A percentile compares a stretch with the other conserved stretches of the same genome.
These are phyloP conservation scores for Pteropus alecto DNA, from an alignment of 2,113 vertebrate genomes.

Conservation along the genomic window DNA sequence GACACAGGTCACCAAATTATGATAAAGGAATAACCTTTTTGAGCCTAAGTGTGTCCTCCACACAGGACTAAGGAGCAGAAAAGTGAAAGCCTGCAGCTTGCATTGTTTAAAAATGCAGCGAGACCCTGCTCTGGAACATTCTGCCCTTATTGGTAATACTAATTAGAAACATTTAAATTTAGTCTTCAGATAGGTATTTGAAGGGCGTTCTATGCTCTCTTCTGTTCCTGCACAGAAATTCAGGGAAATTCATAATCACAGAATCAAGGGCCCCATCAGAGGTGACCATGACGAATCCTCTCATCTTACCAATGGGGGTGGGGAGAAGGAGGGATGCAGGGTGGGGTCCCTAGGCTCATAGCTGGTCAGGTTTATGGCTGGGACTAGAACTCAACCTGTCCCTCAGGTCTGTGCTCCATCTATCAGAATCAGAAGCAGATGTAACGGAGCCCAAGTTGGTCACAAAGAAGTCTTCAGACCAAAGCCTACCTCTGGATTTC, in stretches of 20 bases:
- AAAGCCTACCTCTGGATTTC: background rate
- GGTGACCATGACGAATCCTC: background rate
- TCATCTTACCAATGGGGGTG: background rate
- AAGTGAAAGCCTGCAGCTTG: background rate
- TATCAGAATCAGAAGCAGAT: background rate
- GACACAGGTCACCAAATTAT: background rate
- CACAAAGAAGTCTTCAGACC: background rate
- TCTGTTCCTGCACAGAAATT: slow-evolving; percentile 7
- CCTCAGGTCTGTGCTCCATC: background rate
- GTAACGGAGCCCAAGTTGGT: background rate
- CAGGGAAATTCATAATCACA: background rate
- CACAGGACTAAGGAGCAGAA: background rate
- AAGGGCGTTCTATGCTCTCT: background rate
- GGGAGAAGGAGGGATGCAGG: too few species aligned
- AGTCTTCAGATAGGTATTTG: background rate
- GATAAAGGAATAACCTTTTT: background rate
- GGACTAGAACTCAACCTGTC: background rate
- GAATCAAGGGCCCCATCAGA: background rate
- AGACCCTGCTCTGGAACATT: background rate
- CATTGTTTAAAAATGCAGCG: background rate
- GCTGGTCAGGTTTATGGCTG: too few species aligned
- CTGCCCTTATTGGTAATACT: background rate
- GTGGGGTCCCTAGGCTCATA: accelerated
- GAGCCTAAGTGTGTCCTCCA: background rate
- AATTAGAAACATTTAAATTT: background rate